These are phyloP conservation scores for Chaetorhynchus papuensis DNA, from an alignment of 2,113 vertebrate genomes.

Conservation along the genomic window DNA sequence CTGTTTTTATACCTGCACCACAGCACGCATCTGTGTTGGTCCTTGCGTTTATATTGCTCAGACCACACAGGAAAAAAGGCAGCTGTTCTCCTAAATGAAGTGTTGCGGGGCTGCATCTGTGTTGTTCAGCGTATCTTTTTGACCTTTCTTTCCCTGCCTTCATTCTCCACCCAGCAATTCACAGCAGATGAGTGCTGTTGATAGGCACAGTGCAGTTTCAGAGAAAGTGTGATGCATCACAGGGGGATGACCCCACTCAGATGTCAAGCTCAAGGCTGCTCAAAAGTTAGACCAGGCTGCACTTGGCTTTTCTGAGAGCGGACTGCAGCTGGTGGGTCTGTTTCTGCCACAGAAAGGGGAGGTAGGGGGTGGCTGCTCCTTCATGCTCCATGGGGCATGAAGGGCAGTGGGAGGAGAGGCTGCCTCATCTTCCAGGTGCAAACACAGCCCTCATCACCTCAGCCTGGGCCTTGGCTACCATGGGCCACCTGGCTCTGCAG, in stretches of 20 bases:
- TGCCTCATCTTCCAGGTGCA: background rate
- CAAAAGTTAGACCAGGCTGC: background rate
- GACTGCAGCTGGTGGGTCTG: background rate
- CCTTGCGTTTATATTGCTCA: background rate
- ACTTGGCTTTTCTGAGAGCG: background rate
- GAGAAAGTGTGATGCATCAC: background rate
- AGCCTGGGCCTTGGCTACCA: background rate
- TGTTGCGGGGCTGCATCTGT: background rate
- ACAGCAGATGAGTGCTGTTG: background rate
- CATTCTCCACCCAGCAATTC: background rate
- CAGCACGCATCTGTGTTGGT: background rate
- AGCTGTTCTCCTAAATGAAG: background rate
- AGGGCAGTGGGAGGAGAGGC: accelerated
- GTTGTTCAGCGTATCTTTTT: background rate
- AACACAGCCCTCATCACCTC: accelerated
- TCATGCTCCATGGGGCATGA: background rate
- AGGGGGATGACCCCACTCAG: background rate
- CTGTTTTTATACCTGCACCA: background rate
- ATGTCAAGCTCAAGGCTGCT: background rate
- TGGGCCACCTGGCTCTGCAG: background rate
- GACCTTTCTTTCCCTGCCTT: background rate
- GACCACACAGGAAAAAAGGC: background rate
- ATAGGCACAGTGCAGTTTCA: background rate
- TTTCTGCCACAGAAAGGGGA: background rate
- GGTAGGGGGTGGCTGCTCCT: background rate